Percentiles rank a stretch among this genome's conserved stretches.
phyloP scores from a whole-genome alignment of 2,113 vertebrate genomes.

The Xenopus laevis region DNA sequence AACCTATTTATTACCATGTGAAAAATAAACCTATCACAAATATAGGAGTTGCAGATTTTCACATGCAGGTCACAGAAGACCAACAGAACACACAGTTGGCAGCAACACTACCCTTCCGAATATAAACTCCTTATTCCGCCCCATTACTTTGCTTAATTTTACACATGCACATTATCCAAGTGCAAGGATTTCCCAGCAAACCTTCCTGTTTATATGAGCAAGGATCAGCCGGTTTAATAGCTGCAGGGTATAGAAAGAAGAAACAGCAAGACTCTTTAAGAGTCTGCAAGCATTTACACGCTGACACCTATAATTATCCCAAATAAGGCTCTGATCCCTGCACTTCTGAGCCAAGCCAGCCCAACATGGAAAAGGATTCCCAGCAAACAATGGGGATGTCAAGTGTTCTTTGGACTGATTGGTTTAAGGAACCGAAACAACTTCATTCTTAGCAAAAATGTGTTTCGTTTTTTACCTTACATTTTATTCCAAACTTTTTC shows the following conservation, averaged over 20 bases:
- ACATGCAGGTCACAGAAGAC: conserved; percentile 3
- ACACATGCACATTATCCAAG: conserved; percentile 44
- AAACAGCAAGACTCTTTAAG: conserved; percentile 47
- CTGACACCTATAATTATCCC: conserved; percentile 58
- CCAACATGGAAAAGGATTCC: conserved; percentile 26
- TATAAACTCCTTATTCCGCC: conserved; percentile 46
- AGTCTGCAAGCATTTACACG: conserved; percentile 58
- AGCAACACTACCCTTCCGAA: conserved; percentile 25
- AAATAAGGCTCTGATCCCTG: conserved; percentile 54
- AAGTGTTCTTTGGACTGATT: conserved; percentile 41
- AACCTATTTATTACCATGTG: too few species aligned
- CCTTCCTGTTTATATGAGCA: conserved; percentile 46
- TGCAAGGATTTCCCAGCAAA: conserved; percentile 45
- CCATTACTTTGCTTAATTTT: conserved; percentile 45
- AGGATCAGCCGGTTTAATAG: conserved; percentile 35
- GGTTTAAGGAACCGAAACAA: conserved; percentile 46
- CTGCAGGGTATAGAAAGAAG: conserved; percentile 40
- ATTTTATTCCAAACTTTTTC: conserved; percentile 16
- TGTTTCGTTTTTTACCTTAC: background rate
- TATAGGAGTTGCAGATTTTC: background rate
- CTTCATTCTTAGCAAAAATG: conserved; percentile 37
- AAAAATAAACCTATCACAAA: too few species aligned
- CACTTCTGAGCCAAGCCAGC: conserved; percentile 49
- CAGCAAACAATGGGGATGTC: conserved; percentile 45
- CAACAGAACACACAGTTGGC: conserved; percentile 7